Percentiles rank a stretch among this genome's conserved stretches.
Evolutionary conservation across 1,140 invertebrate genomes (phyloP).

Genomic region (Brachystomella parvula): DNA sequence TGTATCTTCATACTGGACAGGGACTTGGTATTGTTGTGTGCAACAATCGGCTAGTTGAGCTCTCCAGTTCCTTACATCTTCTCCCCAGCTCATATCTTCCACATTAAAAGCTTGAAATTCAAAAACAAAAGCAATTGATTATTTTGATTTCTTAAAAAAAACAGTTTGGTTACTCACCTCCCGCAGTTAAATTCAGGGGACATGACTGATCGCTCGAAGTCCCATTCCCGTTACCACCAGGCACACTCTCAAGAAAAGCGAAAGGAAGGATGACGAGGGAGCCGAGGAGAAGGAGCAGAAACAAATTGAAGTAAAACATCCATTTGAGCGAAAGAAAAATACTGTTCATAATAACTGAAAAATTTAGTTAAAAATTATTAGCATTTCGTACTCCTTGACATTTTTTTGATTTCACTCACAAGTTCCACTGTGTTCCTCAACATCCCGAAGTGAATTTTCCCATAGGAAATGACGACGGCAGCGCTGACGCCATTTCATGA

Average conservation of each 20-base stretch:
- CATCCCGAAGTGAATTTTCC: constrained; percentile 14
- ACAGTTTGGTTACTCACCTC: neutral
- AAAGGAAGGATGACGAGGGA: constrained; percentile 61
- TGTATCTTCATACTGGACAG: no score
- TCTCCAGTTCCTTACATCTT: neutral
- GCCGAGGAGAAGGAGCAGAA: constrained; percentile 56
- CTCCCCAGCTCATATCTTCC: neutral
- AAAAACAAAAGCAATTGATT: no score
- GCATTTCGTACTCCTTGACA: neutral
- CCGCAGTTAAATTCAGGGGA: neutral
- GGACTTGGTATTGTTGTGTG: neutral
- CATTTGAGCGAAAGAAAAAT: constrained; percentile 74
- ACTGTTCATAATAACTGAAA: constrained; percentile 59
- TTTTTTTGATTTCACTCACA: neutral
- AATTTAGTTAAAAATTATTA: neutral
- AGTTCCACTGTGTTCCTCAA: constrained; percentile 29
- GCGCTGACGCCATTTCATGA: constrained; percentile 29
- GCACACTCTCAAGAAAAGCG: constrained; percentile 44
- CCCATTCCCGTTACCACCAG: neutral
- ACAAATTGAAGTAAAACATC: constrained; percentile 65
- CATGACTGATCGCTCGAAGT: neutral
- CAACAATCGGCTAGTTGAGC: constrained; percentile 9
- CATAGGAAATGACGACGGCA: constrained; percentile 17
- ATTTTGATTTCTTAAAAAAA: neutral
- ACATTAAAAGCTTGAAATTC: neutral